Conservation (phyloP, 2,113 vertebrate genomes). For the Kryptolebias marmoratus region DNA sequence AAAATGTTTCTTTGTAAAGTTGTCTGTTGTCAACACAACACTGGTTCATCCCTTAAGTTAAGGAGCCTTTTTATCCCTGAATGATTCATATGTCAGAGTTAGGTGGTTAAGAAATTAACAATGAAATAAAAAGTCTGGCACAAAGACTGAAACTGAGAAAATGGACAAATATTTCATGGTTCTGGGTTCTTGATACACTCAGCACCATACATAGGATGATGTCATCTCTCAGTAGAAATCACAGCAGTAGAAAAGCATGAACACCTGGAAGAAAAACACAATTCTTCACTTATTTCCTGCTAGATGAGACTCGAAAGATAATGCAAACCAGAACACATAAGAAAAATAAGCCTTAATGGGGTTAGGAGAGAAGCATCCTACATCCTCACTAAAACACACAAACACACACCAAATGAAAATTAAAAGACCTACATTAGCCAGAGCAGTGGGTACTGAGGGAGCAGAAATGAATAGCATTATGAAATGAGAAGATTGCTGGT, state of each 20-base stretch:
- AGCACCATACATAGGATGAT: neutral
- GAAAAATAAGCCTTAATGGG: constrained; percentile 60
- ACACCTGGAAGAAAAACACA: constrained; percentile 20
- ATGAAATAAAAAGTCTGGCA: too few species aligned
- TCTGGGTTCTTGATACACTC: too few species aligned
- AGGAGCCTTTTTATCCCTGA: neutral
- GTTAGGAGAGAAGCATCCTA: constrained; percentile 47
- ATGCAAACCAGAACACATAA: constrained; percentile 71
- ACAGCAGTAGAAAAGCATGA: constrained; percentile 20
- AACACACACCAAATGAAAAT: constrained; percentile 54
- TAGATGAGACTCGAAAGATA: constrained; percentile 54
- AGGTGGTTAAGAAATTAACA: too few species aligned
- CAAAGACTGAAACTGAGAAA: too few species aligned
- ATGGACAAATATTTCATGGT: too few species aligned
- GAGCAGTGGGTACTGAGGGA: constrained; percentile 44
- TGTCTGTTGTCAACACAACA: too few species aligned
- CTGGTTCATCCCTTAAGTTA: neutral
- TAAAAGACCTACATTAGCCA: constrained; percentile 61
- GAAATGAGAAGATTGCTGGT: constrained; percentile 60
- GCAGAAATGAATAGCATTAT: constrained; percentile 71
- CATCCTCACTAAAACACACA: constrained; percentile 13
- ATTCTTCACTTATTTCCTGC: constrained; percentile 36
- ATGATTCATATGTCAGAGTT: neutral
- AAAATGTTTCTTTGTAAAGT: too few species aligned
- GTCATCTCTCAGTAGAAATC: neutral